Percentiles rank a stretch among this genome's conserved stretches.
Evolutionary conservation across 2,113 vertebrate genomes (phyloP).

Genomic region (Delphinapterus leucas): DNA sequence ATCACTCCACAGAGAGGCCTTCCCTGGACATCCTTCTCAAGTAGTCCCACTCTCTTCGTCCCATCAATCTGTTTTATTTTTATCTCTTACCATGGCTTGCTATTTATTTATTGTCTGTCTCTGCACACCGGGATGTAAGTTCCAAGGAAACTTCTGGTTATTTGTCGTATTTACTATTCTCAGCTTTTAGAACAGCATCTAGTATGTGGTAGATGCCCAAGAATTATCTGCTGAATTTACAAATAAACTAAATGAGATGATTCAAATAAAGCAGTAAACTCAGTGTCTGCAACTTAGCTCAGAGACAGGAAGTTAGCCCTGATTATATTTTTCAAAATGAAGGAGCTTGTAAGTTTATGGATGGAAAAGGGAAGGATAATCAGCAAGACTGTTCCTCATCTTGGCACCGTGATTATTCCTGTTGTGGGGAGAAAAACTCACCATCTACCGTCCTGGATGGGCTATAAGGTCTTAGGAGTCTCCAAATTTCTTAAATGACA

Average conservation of each 20-base stretch:
- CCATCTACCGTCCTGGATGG: neutral
- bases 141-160: neutral
- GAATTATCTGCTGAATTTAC: neutral
- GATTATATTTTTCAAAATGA: neutral
- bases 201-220: neutral
- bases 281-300: neutral
- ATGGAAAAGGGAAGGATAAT: neutral
- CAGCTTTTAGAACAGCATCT: neutral
- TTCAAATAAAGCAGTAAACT: neutral
- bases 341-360: neutral
- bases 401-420: neutral
- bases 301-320: neutral
- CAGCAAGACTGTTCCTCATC: neutral
- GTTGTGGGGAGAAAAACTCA: neutral
- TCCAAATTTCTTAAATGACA: neutral
- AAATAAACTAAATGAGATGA: neutral
- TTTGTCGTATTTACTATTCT: neutral
- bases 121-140: neutral
- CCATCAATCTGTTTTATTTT: neutral
- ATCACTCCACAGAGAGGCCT: neutral
- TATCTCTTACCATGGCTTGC: neutral
- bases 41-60: neutral
- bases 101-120: constrained; percentile 14
- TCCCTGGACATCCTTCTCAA: neutral
- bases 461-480: neutral